phyloP scores from a whole-genome alignment of 1,140 invertebrate species.

The Orchesella cincta region DNA sequence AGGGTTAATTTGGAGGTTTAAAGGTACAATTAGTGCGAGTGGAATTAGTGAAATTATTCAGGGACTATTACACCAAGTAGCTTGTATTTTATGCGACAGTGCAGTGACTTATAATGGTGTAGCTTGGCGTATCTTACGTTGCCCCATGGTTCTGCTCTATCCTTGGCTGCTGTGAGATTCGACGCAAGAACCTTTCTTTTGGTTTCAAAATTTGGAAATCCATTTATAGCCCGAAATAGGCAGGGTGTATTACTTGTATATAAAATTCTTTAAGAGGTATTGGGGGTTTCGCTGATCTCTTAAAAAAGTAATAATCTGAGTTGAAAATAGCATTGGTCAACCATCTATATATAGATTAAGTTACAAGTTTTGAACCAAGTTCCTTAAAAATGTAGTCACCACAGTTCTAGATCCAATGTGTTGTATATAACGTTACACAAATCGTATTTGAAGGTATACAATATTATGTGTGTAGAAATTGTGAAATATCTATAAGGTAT shows the following conservation, averaged over 20 bases:
- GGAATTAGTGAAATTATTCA: not conserved
- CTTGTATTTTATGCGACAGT: not conserved
- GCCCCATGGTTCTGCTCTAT: no score
- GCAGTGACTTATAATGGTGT: not conserved
- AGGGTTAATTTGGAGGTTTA: not conserved
- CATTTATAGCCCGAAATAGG: not conserved
- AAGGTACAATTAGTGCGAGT: not conserved
- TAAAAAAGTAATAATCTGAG: no score
- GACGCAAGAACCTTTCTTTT: not conserved
- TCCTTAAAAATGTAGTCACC: not conserved
- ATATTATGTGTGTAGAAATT: no score
- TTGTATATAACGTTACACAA: no score
- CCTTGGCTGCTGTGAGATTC: no score
- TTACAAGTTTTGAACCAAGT: not conserved
- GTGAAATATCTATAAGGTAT: no score
- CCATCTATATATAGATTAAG: not conserved
- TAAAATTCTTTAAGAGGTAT: not conserved
- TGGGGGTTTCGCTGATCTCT: not conserved
- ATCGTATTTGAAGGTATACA: no score
- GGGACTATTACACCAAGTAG: not conserved
- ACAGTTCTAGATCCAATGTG: no score
- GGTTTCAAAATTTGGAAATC: not conserved
- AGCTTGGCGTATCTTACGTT: not conserved
- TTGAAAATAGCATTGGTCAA: no score
- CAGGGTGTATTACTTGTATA: not conserved